phyloP scores from a whole-genome alignment of 2,797 vertebrate genomes.

The Oophaga sylvatica region DNA sequence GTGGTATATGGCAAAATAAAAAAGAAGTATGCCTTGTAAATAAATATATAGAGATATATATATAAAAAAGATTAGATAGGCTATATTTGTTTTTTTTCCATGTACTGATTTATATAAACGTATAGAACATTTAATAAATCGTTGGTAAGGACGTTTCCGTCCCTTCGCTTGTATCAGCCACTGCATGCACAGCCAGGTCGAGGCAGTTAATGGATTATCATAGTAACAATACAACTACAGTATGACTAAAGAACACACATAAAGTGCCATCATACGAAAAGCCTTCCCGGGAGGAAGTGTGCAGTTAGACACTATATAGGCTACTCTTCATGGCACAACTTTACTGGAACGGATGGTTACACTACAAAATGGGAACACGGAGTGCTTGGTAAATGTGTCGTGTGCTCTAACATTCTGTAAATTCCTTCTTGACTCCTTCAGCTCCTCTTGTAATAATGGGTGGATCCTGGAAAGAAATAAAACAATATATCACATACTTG shows the following conservation, averaged over 20 bases:
- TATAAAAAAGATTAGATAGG: slow-evolving; percentile 68
- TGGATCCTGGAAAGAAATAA: slow-evolving; percentile 15
- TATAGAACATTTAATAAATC: slow-evolving; percentile 75
- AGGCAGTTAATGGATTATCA: slow-evolving; percentile 77
- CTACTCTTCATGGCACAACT: slow-evolving; percentile 74
- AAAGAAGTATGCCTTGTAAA: slow-evolving; percentile 64
- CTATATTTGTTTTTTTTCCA: slow-evolving; percentile 70
- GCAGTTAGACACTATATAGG: slow-evolving; percentile 69
- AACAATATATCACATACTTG: background rate
- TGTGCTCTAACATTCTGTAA: slow-evolving; percentile 78
- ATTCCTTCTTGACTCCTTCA: slow-evolving; percentile 74
- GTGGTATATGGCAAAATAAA: slow-evolving; percentile 55
- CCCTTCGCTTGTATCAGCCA: slow-evolving; percentile 68
- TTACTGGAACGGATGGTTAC: slow-evolving; percentile 78
- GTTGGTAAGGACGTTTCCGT: slow-evolving; percentile 73
- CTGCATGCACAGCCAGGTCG: slow-evolving; percentile 80
- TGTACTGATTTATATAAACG: slow-evolving; percentile 74
- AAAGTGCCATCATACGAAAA: slow-evolving; percentile 65
- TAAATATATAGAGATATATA: slow-evolving; percentile 62
- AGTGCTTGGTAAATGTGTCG: slow-evolving; percentile 68
- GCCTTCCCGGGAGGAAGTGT: slow-evolving; percentile 64
- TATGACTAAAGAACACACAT: slow-evolving; percentile 73
- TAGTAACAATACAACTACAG: slow-evolving; percentile 74
- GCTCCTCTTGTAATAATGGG: slow-evolving; percentile 72
- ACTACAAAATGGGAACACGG: slow-evolving; percentile 71